Evolutionary conservation across 2,888 invertebrate genomes (phyloP).

Genomic region (Andrena chrysosceles): DNA sequence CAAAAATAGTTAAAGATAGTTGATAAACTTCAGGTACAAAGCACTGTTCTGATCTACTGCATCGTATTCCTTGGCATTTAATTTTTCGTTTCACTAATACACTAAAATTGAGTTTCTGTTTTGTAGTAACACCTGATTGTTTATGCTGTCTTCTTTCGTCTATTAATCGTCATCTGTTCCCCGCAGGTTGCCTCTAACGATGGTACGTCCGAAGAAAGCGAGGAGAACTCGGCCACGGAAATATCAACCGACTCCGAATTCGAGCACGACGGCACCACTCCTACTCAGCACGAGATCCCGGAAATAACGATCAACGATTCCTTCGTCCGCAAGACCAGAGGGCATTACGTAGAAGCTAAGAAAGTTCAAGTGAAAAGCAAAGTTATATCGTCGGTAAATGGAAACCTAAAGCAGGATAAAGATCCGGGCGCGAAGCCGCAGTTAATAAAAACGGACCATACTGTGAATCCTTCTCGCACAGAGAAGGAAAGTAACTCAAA

Average conservation of each 20-base stretch:
- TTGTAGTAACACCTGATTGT: slow-evolving; percentile 27
- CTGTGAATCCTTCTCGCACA: slow-evolving; percentile 7
- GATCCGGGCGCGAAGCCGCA: slow-evolving; percentile 35
- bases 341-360: slow-evolving; percentile 85
- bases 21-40: not conserved
- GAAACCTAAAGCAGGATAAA: slow-evolving; percentile 78
- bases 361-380: slow-evolving; percentile 88
- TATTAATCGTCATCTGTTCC: slow-evolving; percentile 34
- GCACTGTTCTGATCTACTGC: slow-evolving; percentile 36
- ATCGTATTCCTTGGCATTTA: slow-evolving; percentile 33
- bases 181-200: slow-evolving; percentile 89
- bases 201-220: slow-evolving; percentile 89
- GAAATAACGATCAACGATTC: slow-evolving; percentile 91
- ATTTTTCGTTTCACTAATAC: slow-evolving; percentile 57
- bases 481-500: slow-evolving; percentile 50
- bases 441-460: slow-evolving; percentile 16
- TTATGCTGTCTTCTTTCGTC: slow-evolving; percentile 26
- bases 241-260: slow-evolving; percentile 97
- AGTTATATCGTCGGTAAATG: slow-evolving; percentile 85
- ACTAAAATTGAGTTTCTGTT: slow-evolving; percentile 51
- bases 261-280: slow-evolving; percentile 91
- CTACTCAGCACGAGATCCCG: slow-evolving; percentile 90
- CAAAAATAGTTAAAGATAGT: not conserved
- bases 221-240: slow-evolving; percentile 95
- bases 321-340: slow-evolving; percentile 86